Evolutionary conservation across 1,140 invertebrate genomes (phyloP).

Genomic region (Drosophila pallidifrons): DNA sequence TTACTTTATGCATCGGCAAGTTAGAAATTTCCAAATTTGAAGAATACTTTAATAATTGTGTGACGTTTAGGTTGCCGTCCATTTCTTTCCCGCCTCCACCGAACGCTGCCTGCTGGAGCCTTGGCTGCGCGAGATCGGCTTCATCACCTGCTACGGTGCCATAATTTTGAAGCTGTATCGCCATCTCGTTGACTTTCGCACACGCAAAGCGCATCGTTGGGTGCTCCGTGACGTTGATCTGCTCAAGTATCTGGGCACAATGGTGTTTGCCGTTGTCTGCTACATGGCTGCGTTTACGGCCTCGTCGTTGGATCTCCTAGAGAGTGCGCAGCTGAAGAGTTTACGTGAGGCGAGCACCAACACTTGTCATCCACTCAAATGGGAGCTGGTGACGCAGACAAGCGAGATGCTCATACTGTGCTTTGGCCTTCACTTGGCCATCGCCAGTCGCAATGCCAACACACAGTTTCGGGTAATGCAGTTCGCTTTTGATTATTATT

Average conservation of each 20-base stretch:
- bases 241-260: constrained; percentile 90
- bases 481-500: not conserved
- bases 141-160: constrained; percentile 95
- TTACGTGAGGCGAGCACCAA: constrained; percentile 86
- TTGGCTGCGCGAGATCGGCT: constrained; percentile 95
- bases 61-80: constrained; percentile 90
- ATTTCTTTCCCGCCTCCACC: constrained; percentile 91
- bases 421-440: constrained; percentile 93
- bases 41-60: not conserved
- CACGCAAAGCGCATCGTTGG: constrained; percentile 95
- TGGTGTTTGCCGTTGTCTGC: constrained; percentile 91
- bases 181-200: constrained; percentile 91
- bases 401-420: constrained; percentile 93
- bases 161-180: constrained; percentile 96
- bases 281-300: constrained; percentile 95
- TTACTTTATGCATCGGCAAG: constrained; percentile 94
- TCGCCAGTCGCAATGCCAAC: constrained; percentile 92
- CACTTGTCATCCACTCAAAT: constrained; percentile 92
- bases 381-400: constrained; percentile 95
- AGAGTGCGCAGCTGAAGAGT: constrained; percentile 84
- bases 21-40: constrained; percentile 29
- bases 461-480: constrained; percentile 90
- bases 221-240: constrained; percentile 94
- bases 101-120: constrained; percentile 92
- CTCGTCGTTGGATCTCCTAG: constrained; percentile 87